These are phyloP conservation scores for Ceratosolen fusciceps DNA, from an alignment of 1,140 invertebrate genomes.

Conservation along the genomic window DNA sequence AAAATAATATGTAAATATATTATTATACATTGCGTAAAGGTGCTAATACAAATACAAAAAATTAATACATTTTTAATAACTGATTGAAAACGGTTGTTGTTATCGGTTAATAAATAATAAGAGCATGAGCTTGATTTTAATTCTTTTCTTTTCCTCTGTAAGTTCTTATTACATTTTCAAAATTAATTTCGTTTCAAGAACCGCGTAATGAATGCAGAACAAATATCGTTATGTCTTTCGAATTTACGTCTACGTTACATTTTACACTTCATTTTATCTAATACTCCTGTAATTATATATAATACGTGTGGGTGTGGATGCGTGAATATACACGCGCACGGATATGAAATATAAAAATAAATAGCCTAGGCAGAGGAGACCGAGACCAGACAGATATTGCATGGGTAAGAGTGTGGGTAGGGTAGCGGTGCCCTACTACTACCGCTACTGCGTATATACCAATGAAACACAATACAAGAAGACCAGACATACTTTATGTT, in stretches of 20 bases:
- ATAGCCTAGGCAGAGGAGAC: constrained; percentile 12
- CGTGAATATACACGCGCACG: background rate
- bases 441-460: no score
- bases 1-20: constrained; percentile 21
- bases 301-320: background rate
- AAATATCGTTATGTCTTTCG: no score
- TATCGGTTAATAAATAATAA: no score
- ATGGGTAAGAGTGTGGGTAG: constrained; percentile 8
- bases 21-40: background rate
- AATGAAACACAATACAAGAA: no score
- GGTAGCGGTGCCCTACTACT: no score
- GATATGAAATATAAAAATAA: constrained; percentile 15
- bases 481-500: constrained; percentile 27
- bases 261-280: constrained; percentile 26
- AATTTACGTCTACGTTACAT: constrained; percentile 5
- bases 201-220: no score
- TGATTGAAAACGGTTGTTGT: no score
- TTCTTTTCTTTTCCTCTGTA: no score
- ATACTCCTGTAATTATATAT: background rate
- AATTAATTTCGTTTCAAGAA: no score
- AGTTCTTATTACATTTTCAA: no score
- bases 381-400: constrained; percentile 30
- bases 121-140: no score
- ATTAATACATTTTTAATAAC: no score
- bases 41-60: constrained; percentile 14